Percentiles rank a stretch among this genome's conserved stretches.
phyloP scores from a whole-genome alignment of 2,888 invertebrate species.

The Polydrusus cervinus region DNA sequence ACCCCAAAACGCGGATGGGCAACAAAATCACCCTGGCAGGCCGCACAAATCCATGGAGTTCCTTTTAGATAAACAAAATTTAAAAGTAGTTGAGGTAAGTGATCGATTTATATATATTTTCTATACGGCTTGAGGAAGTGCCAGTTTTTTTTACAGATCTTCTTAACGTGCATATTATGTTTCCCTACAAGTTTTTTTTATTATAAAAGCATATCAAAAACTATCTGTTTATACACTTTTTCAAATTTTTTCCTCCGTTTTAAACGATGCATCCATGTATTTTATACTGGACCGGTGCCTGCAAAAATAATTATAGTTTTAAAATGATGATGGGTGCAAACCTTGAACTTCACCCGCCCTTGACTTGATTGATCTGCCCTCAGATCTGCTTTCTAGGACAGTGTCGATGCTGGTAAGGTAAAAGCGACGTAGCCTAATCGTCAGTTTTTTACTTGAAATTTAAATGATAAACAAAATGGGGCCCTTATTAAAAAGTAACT shows the following conservation, averaged over 20 bases:
- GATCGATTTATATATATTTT: neutral
- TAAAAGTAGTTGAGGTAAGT: slow-evolving; percentile 89
- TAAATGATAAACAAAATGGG: neutral
- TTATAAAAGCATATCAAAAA: too few relatives aligned
- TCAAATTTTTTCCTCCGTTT: too few relatives aligned
- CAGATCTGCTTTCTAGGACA: slow-evolving; percentile 57
- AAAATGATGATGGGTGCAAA: slow-evolving; percentile 31
- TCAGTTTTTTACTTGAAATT: slow-evolving; percentile 1
- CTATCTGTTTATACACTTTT: too few relatives aligned
- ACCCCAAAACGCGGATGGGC: slow-evolving; percentile 70
- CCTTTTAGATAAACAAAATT: slow-evolving; percentile 93
- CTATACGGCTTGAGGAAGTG: neutral
- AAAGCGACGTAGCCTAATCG: slow-evolving; percentile 39
- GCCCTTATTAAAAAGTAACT: neutral
- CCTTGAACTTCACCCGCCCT: slow-evolving; percentile 55
- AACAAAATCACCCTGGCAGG: slow-evolving; percentile 62
- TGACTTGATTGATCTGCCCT: slow-evolving; percentile 57
- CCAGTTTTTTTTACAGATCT: too few relatives aligned
- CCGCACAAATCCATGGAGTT: slow-evolving; percentile 97
- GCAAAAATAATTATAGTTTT: slow-evolving; percentile 15
- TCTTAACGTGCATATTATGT: too few relatives aligned
- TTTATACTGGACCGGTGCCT: neutral
- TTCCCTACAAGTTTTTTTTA: too few relatives aligned
- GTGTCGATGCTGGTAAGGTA: slow-evolving; percentile 44
- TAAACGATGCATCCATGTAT: neutral